A percentile compares a stretch with the other conserved stretches of the same genome.
phyloP scores from a whole-genome alignment of 2,888 invertebrate species.

The Dastarcus helophoroides region DNA sequence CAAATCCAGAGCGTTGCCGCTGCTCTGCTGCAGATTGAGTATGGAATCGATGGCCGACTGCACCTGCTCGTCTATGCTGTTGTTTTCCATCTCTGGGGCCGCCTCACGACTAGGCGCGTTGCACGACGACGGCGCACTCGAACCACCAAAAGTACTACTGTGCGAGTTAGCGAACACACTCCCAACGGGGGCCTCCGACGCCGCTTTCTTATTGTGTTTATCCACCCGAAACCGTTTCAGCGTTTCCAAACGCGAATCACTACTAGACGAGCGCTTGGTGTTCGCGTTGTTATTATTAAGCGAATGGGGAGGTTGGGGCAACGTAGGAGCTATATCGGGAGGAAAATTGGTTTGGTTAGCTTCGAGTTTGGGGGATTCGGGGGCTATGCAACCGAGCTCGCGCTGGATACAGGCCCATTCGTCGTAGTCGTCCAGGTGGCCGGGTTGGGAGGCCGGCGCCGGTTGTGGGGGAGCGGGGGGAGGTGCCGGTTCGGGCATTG shows the following conservation, averaged over 20 bases:
- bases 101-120: conserved; percentile 12
- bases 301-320: conserved; percentile 10
- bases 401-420: conserved; percentile 59
- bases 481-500: conserved; percentile 6
- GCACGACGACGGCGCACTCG: neutral
- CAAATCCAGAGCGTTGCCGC: conserved; percentile 32
- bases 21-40: conserved; percentile 52
- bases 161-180: conserved; percentile 12
- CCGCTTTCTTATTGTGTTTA: conserved; percentile 28
- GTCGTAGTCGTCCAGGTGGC: conserved; percentile 40
- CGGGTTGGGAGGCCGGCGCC: conserved; percentile 4
- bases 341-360: neutral
- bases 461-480: conserved; percentile 1
- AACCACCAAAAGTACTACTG: conserved; percentile 7
- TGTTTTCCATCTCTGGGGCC: conserved; percentile 32
- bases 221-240: conserved; percentile 36
- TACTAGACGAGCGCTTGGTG: conserved; percentile 29
- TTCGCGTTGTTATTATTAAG: conserved; percentile 11
- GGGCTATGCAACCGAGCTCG: conserved; percentile 46
- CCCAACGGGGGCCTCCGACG: conserved; percentile 13
- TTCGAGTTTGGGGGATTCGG: too few relatives aligned
- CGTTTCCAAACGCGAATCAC: conserved; percentile 33
- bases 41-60: conserved; percentile 73
- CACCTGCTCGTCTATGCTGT: conserved; percentile 64
- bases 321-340: neutral